phyloP scores from a whole-genome alignment of 2,797 vertebrate genomes.

The Phrynocephalus forsythii region DNA sequence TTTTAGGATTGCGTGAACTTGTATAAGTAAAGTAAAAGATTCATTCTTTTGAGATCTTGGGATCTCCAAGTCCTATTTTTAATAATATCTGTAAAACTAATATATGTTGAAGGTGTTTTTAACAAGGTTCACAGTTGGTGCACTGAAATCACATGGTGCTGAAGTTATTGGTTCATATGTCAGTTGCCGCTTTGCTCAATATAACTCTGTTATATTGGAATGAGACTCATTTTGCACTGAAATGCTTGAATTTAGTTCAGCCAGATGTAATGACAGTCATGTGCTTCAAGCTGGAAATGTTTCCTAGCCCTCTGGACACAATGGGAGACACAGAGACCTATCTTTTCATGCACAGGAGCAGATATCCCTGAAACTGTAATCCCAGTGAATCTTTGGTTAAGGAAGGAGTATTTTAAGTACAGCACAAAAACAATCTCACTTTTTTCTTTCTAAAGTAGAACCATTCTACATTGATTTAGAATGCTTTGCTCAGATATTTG shows the following conservation, averaged over 20 bases:
- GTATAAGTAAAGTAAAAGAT: not conserved
- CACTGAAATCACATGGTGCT: not conserved
- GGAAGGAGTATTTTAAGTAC: not conserved
- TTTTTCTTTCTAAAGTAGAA: not conserved
- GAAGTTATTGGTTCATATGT: not conserved
- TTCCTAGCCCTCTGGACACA: not conserved
- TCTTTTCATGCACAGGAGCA: not conserved
- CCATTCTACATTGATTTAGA: not conserved
- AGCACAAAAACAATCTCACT: not conserved
- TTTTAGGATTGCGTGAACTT: not conserved
- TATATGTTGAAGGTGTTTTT: not conserved
- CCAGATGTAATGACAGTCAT: not conserved
- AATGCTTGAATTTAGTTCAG: not conserved
- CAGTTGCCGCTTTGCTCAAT: not conserved
- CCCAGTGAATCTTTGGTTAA: not conserved
- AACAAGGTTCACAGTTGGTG: not conserved
- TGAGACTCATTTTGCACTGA: not conserved
- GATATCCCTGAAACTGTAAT: not conserved
- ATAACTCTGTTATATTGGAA: too few species aligned
- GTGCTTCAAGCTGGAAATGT: not conserved
- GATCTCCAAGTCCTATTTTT: not conserved
- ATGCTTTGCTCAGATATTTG: not conserved
- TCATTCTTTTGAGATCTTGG: not conserved
- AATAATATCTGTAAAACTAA: not conserved
- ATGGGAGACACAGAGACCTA: not conserved